Evolutionary conservation across 2,113 vertebrate genomes (phyloP).

Genomic region (Pelodiscus sinensis): DNA sequence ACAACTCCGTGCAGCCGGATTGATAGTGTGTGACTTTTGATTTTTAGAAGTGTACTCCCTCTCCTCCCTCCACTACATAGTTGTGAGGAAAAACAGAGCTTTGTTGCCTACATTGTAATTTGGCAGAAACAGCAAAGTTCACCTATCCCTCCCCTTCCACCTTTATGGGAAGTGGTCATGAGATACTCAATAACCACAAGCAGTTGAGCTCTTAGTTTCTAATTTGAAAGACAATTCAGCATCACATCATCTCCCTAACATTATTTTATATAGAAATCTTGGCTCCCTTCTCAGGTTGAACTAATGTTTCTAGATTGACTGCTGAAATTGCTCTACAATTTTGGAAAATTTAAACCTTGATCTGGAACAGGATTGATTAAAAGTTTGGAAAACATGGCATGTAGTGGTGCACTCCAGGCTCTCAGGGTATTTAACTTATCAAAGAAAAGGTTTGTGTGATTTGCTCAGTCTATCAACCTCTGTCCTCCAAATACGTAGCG

Average conservation of each 20-base stretch:
- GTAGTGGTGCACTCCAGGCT: fast-evolving
- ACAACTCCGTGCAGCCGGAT: too few relatives aligned
- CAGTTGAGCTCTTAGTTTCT: not conserved
- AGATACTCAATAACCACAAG: not conserved
- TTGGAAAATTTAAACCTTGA: fast-evolving
- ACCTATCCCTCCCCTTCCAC: not conserved
- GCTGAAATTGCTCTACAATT: not conserved
- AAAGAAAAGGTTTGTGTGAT: fast-evolving
- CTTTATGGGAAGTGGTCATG: fast-evolving
- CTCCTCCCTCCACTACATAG: not conserved
- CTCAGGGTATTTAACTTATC: fast-evolving
- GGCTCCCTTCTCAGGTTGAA: not conserved
- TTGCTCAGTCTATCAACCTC: not conserved
- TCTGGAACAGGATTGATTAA: not conserved
- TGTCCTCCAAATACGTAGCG: too few relatives aligned
- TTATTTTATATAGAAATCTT: not conserved
- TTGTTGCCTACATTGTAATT: not conserved
- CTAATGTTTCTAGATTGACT: not conserved
- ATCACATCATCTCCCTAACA: fast-evolving
- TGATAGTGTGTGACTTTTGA: not conserved
- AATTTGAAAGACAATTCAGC: not conserved
- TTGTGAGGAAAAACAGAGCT: not conserved
- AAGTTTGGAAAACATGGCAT: fast-evolving
- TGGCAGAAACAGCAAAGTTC: too few relatives aligned
- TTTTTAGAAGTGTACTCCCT: not conserved